Evolutionary conservation across 2,113 vertebrate species (phyloP).

Genomic region (Phaethon lepturus): DNA sequence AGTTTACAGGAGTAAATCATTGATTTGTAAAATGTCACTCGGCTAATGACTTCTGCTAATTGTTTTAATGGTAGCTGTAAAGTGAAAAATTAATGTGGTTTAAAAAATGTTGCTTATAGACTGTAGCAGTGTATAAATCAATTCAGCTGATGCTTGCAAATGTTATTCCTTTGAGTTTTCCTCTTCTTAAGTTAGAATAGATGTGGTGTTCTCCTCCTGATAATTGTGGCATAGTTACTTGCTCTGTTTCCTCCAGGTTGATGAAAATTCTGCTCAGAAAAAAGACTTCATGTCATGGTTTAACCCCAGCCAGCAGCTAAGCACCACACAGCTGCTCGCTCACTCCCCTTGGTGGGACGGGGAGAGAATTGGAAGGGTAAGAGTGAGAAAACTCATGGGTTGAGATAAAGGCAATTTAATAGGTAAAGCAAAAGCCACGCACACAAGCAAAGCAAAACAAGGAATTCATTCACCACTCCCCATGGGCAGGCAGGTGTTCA

Average conservation of each 20-base stretch:
- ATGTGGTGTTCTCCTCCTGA: background rate
- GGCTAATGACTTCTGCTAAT: conserved; percentile 34
- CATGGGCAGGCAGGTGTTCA: too few species aligned
- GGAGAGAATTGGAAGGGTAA: too few species aligned
- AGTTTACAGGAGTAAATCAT: background rate
- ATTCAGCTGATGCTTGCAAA: background rate
- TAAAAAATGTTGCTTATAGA: background rate
- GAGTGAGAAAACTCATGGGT: too few species aligned
- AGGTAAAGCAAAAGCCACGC: too few species aligned
- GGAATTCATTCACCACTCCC: too few species aligned
- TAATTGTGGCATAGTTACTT: background rate
- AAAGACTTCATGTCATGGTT: too few species aligned
- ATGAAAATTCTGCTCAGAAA: background rate
- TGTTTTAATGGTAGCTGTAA: conserved; percentile 3
- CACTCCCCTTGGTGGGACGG: too few species aligned
- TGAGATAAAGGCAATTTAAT: too few species aligned
- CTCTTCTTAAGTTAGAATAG: background rate
- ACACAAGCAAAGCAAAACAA: too few species aligned
- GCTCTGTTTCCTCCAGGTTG: background rate
- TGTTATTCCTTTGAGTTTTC: background rate
- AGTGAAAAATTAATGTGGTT: background rate
- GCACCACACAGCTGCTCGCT: too few species aligned
- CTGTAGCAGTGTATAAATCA: background rate
- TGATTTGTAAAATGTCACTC: conserved; percentile 27
- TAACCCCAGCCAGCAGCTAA: too few species aligned